Base-by-base conservation (phyloP, 2,888 invertebrate genomes). In the Cyrtodaria siliqua region DNA sequence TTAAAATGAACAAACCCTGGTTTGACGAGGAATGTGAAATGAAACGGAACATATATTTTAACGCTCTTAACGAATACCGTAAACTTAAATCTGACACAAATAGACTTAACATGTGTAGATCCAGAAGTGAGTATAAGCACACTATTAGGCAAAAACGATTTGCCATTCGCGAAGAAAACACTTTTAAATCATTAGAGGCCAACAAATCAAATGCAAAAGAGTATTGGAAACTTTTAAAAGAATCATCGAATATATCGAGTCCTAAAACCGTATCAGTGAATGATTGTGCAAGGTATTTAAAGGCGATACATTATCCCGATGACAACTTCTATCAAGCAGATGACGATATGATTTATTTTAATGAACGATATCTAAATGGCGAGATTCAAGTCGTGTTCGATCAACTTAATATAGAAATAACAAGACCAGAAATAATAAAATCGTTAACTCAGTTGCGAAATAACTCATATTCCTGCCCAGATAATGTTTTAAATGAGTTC, bases 211-310 rank as follows among this genome's bases (percentile, higher is more conserved):
- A 61, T 61, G 61, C 50, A 6, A 49, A 42, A 53, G 23, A 33
- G 18, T 63, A 63, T 53, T 63, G 40, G 57, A 40, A 18, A 40
- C 2, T 57, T 9, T n/a, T 57, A 8, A 57, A 57, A 24, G 40
- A 57, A 14, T 38, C 40, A 40, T 2, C 24, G 3, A 2, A 2
- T 20, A 24, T 16, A 2, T 23, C 6, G 1, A 0, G 3, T 2
- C 20, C 42, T 1, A n/a, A 2, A 18, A 2, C 2, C 23, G 24
- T 57, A 2, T 14, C 33, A 12, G 2, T 23, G 9, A 18, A 42
- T 47, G 26, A 16, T 2, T 60, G 23, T 60, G 24, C 60, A n/a
- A 2, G n/a, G 2, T 60, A 60, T 47, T 44, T 60, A 18, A 60
- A 27, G 9, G 60, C 60, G 9, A 44, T 60, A 2, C 24, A 47